These are phyloP conservation scores for Hestina assimilis DNA, from an alignment of 1,140 invertebrate genomes.

Conservation along the genomic window DNA sequence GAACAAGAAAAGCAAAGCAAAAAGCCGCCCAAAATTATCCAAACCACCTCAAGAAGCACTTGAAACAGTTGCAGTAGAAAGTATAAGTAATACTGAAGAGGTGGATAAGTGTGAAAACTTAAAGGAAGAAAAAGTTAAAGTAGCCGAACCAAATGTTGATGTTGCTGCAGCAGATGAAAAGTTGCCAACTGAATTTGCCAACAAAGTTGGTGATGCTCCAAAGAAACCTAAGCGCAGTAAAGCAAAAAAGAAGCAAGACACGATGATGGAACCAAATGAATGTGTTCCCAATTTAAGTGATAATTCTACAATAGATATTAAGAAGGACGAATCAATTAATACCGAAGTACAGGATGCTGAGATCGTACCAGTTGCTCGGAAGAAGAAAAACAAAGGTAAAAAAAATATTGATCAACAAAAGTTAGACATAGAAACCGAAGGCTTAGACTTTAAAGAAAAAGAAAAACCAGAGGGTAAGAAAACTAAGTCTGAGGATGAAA, in stretches of 20 bases:
- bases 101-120: constrained; percentile 19
- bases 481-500: neutral
- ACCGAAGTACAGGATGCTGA: constrained; percentile 27
- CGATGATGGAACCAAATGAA: neutral
- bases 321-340: constrained; percentile 19
- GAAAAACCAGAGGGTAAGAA: neutral
- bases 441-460: constrained; percentile 3
- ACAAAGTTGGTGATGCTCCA: constrained; percentile 35
- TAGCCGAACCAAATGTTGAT: constrained; percentile 41
- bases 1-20: constrained; percentile 66
- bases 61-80: constrained; percentile 2
- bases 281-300: constrained; percentile 9
- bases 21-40: constrained; percentile 45
- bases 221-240: constrained; percentile 68
- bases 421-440: neutral
- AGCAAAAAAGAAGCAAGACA: constrained; percentile 59
- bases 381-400: constrained; percentile 45
- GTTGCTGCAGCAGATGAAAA: constrained; percentile 17
- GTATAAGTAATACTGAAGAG: neutral
- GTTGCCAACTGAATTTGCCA: constrained; percentile 16
- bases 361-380: constrained; percentile 27
- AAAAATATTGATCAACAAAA: constrained; percentile 27
- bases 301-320: neutral
- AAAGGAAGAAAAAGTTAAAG: constrained; percentile 28
- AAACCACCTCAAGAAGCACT: constrained; percentile 25